Percentiles rank a stretch among this genome's conserved stretches.
These are phyloP conservation scores for Crotalus adamanteus DNA, from an alignment of 2,797 vertebrate species.

Conservation along the genomic window DNA sequence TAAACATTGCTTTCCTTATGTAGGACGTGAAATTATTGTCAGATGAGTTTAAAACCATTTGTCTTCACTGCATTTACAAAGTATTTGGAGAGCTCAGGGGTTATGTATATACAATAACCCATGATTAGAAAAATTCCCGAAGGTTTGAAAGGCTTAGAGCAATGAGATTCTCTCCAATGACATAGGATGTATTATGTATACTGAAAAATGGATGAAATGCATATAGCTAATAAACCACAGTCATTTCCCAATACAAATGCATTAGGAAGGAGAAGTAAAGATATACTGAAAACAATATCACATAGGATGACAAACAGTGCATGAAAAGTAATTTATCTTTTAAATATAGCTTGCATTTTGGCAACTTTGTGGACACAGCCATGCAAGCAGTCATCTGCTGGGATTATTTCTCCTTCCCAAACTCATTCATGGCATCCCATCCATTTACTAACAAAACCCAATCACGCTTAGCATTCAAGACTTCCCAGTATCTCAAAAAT, in stretches of 20 bases:
- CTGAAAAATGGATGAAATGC: not conserved
- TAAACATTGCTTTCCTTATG: not conserved
- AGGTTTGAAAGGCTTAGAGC: not conserved
- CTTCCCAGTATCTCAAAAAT: not conserved
- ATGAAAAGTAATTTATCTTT: not conserved
- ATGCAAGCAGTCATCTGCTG: not conserved
- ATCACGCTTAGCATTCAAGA: not conserved
- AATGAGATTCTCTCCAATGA: not conserved
- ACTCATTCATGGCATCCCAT: not conserved
- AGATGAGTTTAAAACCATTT: not conserved
- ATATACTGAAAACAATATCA: not conserved
- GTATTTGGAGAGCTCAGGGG: not conserved
- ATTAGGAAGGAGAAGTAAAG: not conserved
- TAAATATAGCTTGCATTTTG: not conserved
- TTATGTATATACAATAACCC: slow-evolving; percentile 1
- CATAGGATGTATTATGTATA: not conserved
- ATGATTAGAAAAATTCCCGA: not conserved
- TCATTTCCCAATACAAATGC: not conserved
- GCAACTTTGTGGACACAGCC: not conserved
- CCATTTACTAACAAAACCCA: not conserved
- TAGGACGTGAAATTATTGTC: not conserved
- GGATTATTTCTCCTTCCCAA: not conserved
- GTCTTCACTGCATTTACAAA: not conserved
- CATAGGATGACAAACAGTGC: not conserved
- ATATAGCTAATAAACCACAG: not conserved